These are phyloP conservation scores for Epirrhoe tristata DNA, from an alignment of 2,888 invertebrate species.

Conservation along the genomic window DNA sequence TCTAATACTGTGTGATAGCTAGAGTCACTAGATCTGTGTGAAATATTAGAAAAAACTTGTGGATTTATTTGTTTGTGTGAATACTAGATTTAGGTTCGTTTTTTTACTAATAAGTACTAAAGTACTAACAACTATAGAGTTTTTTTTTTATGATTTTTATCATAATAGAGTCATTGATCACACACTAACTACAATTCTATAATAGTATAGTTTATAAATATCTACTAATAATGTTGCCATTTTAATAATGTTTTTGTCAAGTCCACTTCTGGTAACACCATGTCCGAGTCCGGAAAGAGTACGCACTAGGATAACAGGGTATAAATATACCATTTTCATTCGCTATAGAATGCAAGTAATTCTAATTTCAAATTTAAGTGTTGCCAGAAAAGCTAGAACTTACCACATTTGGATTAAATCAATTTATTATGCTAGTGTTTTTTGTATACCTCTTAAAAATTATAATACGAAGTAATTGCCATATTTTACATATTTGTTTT, in stretches of 20 bases:
- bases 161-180: too few relatives aligned
- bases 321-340: constrained; percentile 56
- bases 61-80: constrained; percentile 14
- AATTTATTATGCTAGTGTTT: neutral
- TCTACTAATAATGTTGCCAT: constrained; percentile 14
- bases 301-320: constrained; percentile 56
- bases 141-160: neutral
- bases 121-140: neutral
- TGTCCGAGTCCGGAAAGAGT: constrained; percentile 48
- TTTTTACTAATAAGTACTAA: neutral
- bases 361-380: constrained; percentile 43
- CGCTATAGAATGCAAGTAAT: constrained; percentile 62
- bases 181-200: neutral
- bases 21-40: constrained; percentile 8
- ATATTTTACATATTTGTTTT: neutral
- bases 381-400: constrained; percentile 35
- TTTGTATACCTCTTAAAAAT: neutral
- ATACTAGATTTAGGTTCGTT: neutral
- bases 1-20: constrained; percentile 6
- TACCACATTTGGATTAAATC: neutral
- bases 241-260: constrained; percentile 32
- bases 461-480: neutral
- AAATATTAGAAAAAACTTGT: constrained; percentile 2
- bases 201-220: neutral
- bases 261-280: constrained; percentile 42